phyloP scores from a whole-genome alignment of 2,888 invertebrate genomes.

The Zygothrica quintamaculata region DNA sequence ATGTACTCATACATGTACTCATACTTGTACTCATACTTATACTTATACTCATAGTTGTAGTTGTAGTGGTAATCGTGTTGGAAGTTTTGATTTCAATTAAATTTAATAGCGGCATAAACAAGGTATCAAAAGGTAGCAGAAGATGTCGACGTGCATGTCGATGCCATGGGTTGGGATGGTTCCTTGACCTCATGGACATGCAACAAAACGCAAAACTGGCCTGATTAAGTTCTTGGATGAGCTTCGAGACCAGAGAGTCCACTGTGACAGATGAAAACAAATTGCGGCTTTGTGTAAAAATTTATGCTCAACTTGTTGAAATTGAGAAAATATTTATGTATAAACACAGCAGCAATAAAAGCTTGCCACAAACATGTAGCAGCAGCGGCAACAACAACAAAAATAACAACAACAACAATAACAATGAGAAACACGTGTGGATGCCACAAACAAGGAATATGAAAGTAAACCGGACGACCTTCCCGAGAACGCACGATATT shows the following conservation, averaged over 20 bases:
- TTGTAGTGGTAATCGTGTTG: slow-evolving; percentile 7
- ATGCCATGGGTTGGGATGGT: slow-evolving; percentile 41
- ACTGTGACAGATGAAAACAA: slow-evolving; percentile 75
- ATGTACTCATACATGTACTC: too few relatives aligned
- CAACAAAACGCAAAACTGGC: slow-evolving; percentile 36
- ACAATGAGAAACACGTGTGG: slow-evolving; percentile 3
- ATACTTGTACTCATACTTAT: neutral
- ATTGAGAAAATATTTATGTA: slow-evolving; percentile 75
- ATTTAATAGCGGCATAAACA: slow-evolving; percentile 76
- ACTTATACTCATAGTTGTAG: too few relatives aligned
- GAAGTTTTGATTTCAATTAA: slow-evolving; percentile 78
- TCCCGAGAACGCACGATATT: slow-evolving; percentile 79
- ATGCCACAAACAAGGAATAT: slow-evolving; percentile 62
- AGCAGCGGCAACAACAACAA: slow-evolving; percentile 21
- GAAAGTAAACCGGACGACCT: slow-evolving; percentile 84
- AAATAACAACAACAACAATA: slow-evolving; percentile 24
- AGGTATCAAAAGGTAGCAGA: slow-evolving; percentile 46
- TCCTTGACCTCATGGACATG: slow-evolving; percentile 65
- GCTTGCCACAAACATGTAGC: slow-evolving; percentile 31
- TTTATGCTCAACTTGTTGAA: slow-evolving; percentile 81
- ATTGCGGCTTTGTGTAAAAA: slow-evolving; percentile 78
- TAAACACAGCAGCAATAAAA: slow-evolving; percentile 27
- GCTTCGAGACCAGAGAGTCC: slow-evolving; percentile 9
- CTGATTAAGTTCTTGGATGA: slow-evolving; percentile 74
- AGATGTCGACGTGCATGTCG: slow-evolving; percentile 23